These are phyloP conservation scores for Dasysyrphus albostriatus DNA, from an alignment of 2,888 invertebrate genomes.

Conservation along the genomic window DNA sequence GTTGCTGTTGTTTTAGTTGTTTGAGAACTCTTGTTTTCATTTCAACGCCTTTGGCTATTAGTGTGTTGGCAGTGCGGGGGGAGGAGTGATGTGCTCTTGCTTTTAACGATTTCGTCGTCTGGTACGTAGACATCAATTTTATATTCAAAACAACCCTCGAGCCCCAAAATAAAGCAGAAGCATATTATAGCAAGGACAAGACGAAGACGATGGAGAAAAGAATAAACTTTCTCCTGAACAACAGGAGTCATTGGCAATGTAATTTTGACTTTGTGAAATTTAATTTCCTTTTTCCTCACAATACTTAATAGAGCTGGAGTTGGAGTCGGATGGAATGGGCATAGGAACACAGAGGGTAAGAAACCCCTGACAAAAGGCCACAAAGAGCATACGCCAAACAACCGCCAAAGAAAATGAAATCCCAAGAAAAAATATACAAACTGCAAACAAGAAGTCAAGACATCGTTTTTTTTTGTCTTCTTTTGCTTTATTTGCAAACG, in stretches of 20 bases:
- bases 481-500: constrained; percentile 65
- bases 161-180: constrained; percentile 30
- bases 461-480: not conserved
- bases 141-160: constrained; percentile 71
- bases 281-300: constrained; percentile 80
- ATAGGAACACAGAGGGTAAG: not conserved
- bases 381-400: constrained; percentile 71
- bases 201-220: not conserved
- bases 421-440: constrained; percentile 3
- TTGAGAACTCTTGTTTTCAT: constrained; percentile 70
- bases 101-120: constrained; percentile 45
- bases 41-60: constrained; percentile 72
- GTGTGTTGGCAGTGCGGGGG: constrained; percentile 3
- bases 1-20: constrained; percentile 46
- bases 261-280: constrained; percentile 81
- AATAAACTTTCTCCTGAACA: constrained; percentile 73
- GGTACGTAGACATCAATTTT: constrained; percentile 72
- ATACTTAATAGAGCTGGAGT: not conserved
- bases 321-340: not conserved
- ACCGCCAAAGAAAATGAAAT: constrained; percentile 60
- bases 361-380: constrained; percentile 46
- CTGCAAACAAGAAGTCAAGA: not conserved
- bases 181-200: constrained; percentile 4
- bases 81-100: not conserved
- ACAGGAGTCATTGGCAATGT: constrained; percentile 76